phyloP scores from a whole-genome alignment of 2,888 invertebrate species.

The Scaptomyza cyrtandrae region DNA sequence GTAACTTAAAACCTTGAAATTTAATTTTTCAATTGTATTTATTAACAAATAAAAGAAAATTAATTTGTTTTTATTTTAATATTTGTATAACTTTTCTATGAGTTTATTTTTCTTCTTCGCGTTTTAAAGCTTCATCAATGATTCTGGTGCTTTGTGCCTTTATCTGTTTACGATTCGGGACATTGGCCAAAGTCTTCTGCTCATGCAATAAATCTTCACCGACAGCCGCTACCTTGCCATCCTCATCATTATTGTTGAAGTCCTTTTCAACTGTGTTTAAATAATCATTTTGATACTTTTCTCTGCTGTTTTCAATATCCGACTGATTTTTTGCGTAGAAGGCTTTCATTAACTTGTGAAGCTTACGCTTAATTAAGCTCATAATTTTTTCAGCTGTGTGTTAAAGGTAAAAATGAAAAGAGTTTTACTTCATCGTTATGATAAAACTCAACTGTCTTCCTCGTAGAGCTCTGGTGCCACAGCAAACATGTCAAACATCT shows the following conservation, averaged over 20 bases:
- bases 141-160: conserved; percentile 81
- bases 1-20: not conserved
- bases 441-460: conserved; percentile 70
- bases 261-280: conserved; percentile 29
- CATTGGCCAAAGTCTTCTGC: conserved; percentile 53
- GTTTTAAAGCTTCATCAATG: conserved; percentile 78
- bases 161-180: conserved; percentile 81
- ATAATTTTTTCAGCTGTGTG: conserved; percentile 70
- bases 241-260: conserved; percentile 4
- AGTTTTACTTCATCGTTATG: not conserved
- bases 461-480: conserved; percentile 76
- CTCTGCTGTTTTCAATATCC: conserved; percentile 20
- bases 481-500: conserved; percentile 69
- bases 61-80: not conserved
- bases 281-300: conserved; percentile 69
- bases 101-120: conserved; percentile 58
- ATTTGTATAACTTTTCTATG: not conserved
- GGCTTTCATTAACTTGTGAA: conserved; percentile 62
- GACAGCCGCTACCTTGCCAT: conserved; percentile 1
- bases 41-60: not conserved
- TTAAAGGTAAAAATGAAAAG: not conserved
- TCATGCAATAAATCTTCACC: conserved; percentile 62
- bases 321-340: conserved; percentile 39
- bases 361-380: conserved; percentile 68
- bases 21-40: not conserved